Percentiles rank a stretch among this genome's conserved stretches.
phyloP scores from a whole-genome alignment of 2,113 vertebrate genomes.

The Climacteris rufus region DNA sequence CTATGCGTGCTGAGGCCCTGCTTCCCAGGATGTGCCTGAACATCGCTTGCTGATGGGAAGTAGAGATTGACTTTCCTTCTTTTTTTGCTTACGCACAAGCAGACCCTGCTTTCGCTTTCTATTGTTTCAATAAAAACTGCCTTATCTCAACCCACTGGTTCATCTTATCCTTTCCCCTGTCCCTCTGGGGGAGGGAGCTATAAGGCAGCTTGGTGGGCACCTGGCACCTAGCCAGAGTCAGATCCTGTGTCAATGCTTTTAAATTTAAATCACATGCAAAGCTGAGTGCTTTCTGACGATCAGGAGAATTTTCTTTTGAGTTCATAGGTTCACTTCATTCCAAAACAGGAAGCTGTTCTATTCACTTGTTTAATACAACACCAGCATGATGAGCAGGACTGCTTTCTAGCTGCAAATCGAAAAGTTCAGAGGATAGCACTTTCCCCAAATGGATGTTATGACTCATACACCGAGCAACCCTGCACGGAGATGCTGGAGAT shows the following conservation, averaged over 20 bases:
- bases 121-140: no score
- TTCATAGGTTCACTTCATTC: background rate
- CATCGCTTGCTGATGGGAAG: no score
- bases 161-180: no score
- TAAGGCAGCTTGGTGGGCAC: no score
- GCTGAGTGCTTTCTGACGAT: background rate
- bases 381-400: background rate
- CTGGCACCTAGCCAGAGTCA: no score
- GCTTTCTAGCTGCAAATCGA: background rate
- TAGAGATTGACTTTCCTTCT: no score
- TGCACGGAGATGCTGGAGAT: background rate
- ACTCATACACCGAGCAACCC: constrained; percentile 15
- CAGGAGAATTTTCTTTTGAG: background rate
- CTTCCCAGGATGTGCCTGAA: no score
- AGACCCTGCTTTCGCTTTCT: no score
- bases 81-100: no score
- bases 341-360: background rate
- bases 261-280: background rate
- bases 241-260: background rate
- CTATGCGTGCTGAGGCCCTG: no score
- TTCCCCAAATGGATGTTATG: background rate
- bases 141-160: no score
- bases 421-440: background rate
- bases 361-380: background rate
- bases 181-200: no score